Conservation (phyloP, 2,888 invertebrate species). For the Sisyra terminalis region DNA sequence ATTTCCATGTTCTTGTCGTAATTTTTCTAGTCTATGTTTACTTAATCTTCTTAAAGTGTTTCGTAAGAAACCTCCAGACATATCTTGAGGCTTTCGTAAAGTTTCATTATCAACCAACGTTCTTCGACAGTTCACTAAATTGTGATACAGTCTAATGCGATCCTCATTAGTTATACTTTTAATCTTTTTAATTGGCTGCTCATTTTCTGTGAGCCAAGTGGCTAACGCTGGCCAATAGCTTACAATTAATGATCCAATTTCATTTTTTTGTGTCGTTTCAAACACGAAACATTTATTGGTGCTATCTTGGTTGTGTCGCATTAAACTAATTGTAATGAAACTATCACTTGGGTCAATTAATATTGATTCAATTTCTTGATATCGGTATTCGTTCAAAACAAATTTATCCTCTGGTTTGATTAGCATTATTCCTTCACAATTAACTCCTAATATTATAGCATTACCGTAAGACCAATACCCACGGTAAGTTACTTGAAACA, state of each 20-base stretch:
- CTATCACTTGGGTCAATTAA: slow-evolving; percentile 83
- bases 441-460: slow-evolving; percentile 64
- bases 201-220: slow-evolving; percentile 63
- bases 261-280: slow-evolving; percentile 77
- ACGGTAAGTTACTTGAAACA: slow-evolving; percentile 67
- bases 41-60: slow-evolving; percentile 76
- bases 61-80: slow-evolving; percentile 69
- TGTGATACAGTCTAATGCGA: slow-evolving; percentile 71
- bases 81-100: slow-evolving; percentile 67
- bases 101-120: slow-evolving; percentile 70
- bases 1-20: slow-evolving; percentile 46
- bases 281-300: slow-evolving; percentile 81
- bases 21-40: slow-evolving; percentile 67
- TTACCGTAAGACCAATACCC: slow-evolving; percentile 86
- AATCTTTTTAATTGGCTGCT: slow-evolving; percentile 40
- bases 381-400: slow-evolving; percentile 79
- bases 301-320: slow-evolving; percentile 47
- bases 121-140: slow-evolving; percentile 66
- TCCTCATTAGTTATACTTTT: slow-evolving; percentile 72
- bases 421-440: slow-evolving; percentile 78
- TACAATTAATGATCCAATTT: slow-evolving; percentile 83
- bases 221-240: slow-evolving; percentile 79
- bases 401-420: slow-evolving; percentile 86
- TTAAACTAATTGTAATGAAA: slow-evolving; percentile 77
- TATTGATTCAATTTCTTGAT: slow-evolving; percentile 79